A percentile compares a stretch with the other conserved stretches of the same genome.
Conservation (phyloP, 1,140 invertebrate genomes). For the Hormaphis cornu region DNA sequence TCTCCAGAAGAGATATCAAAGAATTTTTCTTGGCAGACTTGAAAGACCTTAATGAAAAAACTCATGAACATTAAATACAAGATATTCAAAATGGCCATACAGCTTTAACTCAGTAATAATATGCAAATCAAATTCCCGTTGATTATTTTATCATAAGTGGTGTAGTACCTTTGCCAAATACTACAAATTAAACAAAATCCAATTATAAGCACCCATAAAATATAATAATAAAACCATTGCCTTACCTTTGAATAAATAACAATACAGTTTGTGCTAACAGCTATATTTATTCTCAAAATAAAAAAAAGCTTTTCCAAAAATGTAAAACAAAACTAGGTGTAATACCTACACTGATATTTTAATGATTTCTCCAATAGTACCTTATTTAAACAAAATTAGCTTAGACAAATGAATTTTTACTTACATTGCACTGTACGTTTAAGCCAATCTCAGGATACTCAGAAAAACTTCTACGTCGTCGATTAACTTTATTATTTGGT, state of each 20-base stretch:
- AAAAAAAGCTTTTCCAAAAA: slow-evolving; percentile 22
- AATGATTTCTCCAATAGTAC: not conserved
- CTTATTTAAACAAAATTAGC: slow-evolving; percentile 23
- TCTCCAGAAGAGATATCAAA: too few species aligned
- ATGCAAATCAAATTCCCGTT: too few species aligned
- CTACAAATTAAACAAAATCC: not conserved
- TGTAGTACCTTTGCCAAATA: slow-evolving; percentile 17
- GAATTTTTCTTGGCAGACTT: too few species aligned
- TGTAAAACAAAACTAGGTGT: slow-evolving; percentile 17
- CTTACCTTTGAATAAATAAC: slow-evolving; percentile 20
- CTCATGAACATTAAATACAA: too few species aligned
- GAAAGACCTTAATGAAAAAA: too few species aligned
- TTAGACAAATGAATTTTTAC: not conserved
- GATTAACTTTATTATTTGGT: slow-evolving; percentile 5
- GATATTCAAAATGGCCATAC: too few species aligned
- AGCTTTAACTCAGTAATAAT: not conserved
- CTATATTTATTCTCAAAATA: slow-evolving; percentile 8
- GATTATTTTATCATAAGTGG: not conserved
- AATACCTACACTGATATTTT: slow-evolving; percentile 5
- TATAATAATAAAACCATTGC: slow-evolving; percentile 5
- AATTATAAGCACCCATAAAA: slow-evolving; percentile 15
- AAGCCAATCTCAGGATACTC: slow-evolving; percentile 22
- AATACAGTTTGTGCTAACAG: not conserved
- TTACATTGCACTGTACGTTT: slow-evolving; percentile 23
- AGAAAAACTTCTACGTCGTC: slow-evolving; percentile 18